Percentiles rank a stretch among this genome's conserved stretches.
phyloP scores from a whole-genome alignment of 2,888 invertebrate genomes.

The Pantelozetes paolii region DNA sequence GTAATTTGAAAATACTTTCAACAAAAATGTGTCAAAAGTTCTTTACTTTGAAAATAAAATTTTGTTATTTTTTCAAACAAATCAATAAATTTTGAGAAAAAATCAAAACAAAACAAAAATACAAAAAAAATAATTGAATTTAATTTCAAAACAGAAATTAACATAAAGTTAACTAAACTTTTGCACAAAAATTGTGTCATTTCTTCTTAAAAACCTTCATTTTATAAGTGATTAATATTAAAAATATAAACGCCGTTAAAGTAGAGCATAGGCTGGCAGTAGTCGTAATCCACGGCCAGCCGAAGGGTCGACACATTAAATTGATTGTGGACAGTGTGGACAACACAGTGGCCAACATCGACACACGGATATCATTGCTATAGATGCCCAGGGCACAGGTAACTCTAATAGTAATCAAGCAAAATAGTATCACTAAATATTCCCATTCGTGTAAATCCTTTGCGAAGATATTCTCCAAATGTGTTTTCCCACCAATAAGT shows the following conservation, averaged over 20 bases:
- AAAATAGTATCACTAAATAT: constrained; percentile 1
- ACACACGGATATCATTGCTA: neutral
- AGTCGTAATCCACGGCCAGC: constrained; percentile 3
- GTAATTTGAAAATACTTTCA: too few relatives aligned
- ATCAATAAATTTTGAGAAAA: too few relatives aligned
- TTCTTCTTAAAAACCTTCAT: neutral
- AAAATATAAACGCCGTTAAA: constrained; percentile 1
- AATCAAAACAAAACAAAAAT: too few relatives aligned
- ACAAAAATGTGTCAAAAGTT: too few relatives aligned
- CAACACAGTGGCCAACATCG: neutral
- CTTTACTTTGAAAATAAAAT: too few relatives aligned
- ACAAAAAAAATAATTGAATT: too few relatives aligned
- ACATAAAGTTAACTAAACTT: too few relatives aligned
- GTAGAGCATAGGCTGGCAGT: neutral
- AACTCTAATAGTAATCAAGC: neutral
- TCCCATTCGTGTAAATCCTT: neutral
- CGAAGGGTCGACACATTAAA: constrained; percentile 3
- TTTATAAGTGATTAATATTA: constrained; percentile 15
- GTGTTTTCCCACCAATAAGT: neutral
- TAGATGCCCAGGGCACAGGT: constrained; percentile 1
- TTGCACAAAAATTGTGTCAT: too few relatives aligned
- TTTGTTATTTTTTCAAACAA: too few relatives aligned
- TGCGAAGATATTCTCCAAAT: constrained; percentile 6
- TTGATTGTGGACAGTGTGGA: constrained; percentile 17
- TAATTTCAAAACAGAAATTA: too few relatives aligned